Conservation (phyloP, 2,113 vertebrate species). For the Neogobius melanostomus region DNA sequence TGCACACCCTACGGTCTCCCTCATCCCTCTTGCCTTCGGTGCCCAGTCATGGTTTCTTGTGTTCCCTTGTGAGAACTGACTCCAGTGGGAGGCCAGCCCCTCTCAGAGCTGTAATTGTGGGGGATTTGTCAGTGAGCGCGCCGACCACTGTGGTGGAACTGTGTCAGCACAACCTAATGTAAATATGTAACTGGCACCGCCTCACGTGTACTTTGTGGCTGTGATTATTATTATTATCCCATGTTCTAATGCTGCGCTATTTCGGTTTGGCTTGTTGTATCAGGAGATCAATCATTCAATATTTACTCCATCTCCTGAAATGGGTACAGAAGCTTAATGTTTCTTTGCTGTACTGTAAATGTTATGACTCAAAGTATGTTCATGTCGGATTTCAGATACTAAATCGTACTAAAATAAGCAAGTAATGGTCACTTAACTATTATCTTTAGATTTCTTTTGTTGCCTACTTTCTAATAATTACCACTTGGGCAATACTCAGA, state of each 20-base stretch:
- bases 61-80: constrained; percentile 18
- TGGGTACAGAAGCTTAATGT: too few relatives aligned
- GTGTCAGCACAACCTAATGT: constrained; percentile 32
- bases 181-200: constrained; percentile 9
- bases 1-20: not conserved
- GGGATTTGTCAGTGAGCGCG: constrained; percentile 46
- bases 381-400: too few relatives aligned
- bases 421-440: too few relatives aligned
- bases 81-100: constrained; percentile 16
- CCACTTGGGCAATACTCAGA: too few relatives aligned
- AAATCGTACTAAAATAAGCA: too few relatives aligned
- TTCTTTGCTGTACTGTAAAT: too few relatives aligned
- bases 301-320: too few relatives aligned
- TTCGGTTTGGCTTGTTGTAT: constrained; percentile 16
- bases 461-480: too few relatives aligned
- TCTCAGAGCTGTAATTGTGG: constrained; percentile 60
- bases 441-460: too few relatives aligned
- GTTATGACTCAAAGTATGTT: too few relatives aligned
- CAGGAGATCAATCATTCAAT: too few relatives aligned
- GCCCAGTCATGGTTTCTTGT: constrained; percentile 18
- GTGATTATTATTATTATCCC: constrained; percentile 35
- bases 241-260: constrained; percentile 7
- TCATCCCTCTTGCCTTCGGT: not conserved
- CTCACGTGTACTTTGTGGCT: constrained; percentile 14
- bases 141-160: constrained; percentile 32